A percentile compares a stretch with the other conserved stretches of the same genome.
phyloP scores from a whole-genome alignment of 2,113 vertebrate species.

The Engystomops pustulosus region DNA sequence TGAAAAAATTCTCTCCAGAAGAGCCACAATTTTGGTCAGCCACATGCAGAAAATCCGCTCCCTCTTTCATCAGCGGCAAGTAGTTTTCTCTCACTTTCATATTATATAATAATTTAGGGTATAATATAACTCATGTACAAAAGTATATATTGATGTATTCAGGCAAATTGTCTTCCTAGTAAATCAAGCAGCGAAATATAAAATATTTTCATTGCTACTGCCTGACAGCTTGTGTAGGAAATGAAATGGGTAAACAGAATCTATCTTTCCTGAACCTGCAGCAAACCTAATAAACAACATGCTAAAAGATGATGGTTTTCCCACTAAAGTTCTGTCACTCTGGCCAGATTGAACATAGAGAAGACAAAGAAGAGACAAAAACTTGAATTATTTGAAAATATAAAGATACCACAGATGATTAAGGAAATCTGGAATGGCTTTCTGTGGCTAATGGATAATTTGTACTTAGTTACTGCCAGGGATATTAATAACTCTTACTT shows the following conservation, averaged over 20 bases:
- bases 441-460: background rate
- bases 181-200: background rate
- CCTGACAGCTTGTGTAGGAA: background rate
- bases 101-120: too few relatives aligned
- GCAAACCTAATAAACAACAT: conserved; percentile 6
- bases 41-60: too few relatives aligned
- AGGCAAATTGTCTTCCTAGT: background rate
- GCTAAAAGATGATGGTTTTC: background rate
- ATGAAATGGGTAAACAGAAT: background rate
- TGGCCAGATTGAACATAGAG: background rate
- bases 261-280: background rate
- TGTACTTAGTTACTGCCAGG: background rate
- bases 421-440: background rate
- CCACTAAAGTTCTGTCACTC: background rate
- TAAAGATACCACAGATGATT: too few relatives aligned
- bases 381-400: too few relatives aligned
- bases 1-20: too few relatives aligned
- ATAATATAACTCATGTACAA: too few relatives aligned
- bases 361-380: background rate
- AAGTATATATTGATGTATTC: background rate
- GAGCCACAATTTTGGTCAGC: too few relatives aligned
- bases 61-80: too few relatives aligned
- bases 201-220: background rate
- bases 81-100: too few relatives aligned
- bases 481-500: too few relatives aligned